Evolutionary conservation across 2,113 vertebrate genomes (phyloP).

Genomic region (Taxidea taxus): DNA sequence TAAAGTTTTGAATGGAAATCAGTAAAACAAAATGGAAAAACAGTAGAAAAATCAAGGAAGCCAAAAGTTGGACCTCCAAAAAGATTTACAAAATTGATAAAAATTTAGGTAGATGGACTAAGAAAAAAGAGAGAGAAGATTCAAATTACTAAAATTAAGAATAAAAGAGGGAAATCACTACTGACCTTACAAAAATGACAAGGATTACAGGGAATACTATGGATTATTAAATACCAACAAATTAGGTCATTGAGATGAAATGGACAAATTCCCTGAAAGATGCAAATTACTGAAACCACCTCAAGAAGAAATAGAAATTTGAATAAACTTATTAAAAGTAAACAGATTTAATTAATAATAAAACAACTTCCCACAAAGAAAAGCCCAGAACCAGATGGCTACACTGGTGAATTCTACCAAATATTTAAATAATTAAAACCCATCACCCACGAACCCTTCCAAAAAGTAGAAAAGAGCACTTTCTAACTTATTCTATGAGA

Average conservation of each 20-base stretch:
- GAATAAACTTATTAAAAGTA: not conserved
- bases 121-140: not conserved
- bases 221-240: not conserved
- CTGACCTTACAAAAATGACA: not conserved
- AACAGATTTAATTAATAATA: not conserved
- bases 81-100: not conserved
- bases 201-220: not conserved
- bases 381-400: not conserved
- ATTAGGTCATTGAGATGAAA: not conserved
- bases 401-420: not conserved
- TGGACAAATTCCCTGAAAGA: not conserved
- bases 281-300: not conserved
- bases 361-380: not conserved
- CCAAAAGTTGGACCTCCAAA: not conserved
- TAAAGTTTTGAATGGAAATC: not conserved
- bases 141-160: not conserved
- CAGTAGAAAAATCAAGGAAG: conserved; percentile 1
- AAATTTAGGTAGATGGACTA: not conserved
- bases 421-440: not conserved
- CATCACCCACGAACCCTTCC: not conserved
- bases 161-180: not conserved
- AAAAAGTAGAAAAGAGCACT: not conserved
- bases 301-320: conserved; percentile 1
- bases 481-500: not conserved
- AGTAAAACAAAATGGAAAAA: conserved; percentile 19